Conservation (phyloP, 2,797 vertebrate genomes). For the Enteromius argenteus region DNA sequence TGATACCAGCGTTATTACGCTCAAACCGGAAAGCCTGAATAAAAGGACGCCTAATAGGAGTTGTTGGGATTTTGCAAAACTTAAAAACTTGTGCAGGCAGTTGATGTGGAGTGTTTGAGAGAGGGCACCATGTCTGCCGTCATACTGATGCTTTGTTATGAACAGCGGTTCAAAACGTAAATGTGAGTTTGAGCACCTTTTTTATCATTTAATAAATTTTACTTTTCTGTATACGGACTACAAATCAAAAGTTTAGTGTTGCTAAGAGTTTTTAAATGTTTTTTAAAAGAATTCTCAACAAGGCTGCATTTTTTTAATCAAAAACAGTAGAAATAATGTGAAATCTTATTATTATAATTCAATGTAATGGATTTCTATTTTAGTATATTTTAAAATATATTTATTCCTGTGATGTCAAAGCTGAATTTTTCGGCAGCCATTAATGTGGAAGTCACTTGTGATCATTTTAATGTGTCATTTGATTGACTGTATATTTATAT, state of each 20-base stretch:
- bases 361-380: neutral
- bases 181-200: neutral
- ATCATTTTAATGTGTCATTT: neutral
- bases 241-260: neutral
- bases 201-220: neutral
- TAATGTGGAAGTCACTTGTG: neutral
- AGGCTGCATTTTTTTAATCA: neutral
- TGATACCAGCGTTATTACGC: constrained; percentile 16
- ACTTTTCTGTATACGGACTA: neutral
- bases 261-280: neutral
- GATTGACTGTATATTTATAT: neutral
- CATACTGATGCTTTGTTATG: neutral
- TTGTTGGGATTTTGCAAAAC: constrained; percentile 7
- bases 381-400: neutral
- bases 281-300: neutral
- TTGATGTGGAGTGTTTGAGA: constrained; percentile 7
- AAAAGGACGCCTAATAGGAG: constrained; percentile 24
- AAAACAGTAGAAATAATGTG: neutral
- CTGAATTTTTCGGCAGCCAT: neutral
- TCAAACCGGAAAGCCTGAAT: constrained; percentile 34
- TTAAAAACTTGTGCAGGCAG: constrained; percentile 4
- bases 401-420: neutral
- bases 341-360: neutral
- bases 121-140: neutral
- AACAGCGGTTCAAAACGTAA: neutral